Evolutionary conservation across 1,140 invertebrate genomes (phyloP).

Genomic region (Apis florea): DNA sequence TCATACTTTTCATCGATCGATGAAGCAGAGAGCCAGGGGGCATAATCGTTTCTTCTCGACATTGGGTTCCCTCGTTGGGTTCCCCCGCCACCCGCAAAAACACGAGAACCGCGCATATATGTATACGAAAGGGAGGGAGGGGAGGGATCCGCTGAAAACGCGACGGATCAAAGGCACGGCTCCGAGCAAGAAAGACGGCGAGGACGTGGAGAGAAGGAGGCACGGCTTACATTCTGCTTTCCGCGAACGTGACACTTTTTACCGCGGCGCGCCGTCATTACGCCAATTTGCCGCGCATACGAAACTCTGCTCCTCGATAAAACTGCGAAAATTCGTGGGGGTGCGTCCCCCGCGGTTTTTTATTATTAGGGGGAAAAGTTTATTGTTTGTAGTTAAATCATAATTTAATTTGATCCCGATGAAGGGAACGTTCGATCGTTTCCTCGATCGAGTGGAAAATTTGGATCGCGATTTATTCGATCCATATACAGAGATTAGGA

Average conservation of each 20-base stretch:
- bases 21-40: conserved; percentile 25
- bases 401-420: too few relatives aligned
- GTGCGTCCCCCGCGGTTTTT: too few relatives aligned
- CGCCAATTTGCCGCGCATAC: conserved; percentile 72
- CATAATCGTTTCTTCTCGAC: conserved; percentile 48
- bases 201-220: conserved; percentile 31
- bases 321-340: conserved; percentile 56
- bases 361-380: too few relatives aligned
- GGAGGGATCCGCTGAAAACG: conserved; percentile 34
- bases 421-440: too few relatives aligned
- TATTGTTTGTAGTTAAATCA: too few relatives aligned
- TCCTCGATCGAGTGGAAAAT: too few relatives aligned
- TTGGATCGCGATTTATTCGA: too few relatives aligned
- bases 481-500: too few relatives aligned
- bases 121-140: conserved; percentile 22
- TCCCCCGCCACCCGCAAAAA: conserved; percentile 41
- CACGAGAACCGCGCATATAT: conserved; percentile 45
- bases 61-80: conserved; percentile 23
- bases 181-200: conserved; percentile 62
- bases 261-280: conserved; percentile 68
- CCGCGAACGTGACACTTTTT: conserved; percentile 72
- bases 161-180: conserved; percentile 60
- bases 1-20: conserved; percentile 38
- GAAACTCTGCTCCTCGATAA: conserved; percentile 41
- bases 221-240: conserved; percentile 67